phyloP scores from a whole-genome alignment of 1,140 invertebrate species.

The Gryllus bimaculatus region DNA sequence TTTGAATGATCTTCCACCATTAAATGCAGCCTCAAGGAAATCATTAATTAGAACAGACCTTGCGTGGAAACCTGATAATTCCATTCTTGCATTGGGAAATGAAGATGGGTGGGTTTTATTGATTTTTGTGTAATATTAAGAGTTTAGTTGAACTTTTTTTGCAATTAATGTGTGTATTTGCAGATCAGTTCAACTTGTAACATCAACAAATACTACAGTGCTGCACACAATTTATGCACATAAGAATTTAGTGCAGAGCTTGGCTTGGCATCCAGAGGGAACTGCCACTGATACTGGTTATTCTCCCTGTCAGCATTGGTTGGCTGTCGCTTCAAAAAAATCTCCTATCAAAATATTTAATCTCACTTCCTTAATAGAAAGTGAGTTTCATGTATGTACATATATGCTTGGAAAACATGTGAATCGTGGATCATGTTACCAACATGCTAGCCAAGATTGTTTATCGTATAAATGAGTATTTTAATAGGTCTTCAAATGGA shows the following conservation, averaged over 20 bases:
- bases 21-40: constrained; percentile 1
- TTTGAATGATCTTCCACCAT: constrained; percentile 11
- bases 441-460: too few relatives aligned
- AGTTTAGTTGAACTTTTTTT: not conserved
- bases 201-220: constrained; percentile 28
- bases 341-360: constrained; percentile 46
- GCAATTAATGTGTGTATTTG: not conserved
- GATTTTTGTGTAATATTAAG: not conserved
- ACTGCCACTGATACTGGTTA: constrained; percentile 42
- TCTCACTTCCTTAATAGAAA: constrained; percentile 25
- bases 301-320: constrained; percentile 48
- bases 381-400: constrained; percentile 6
- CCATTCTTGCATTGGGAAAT: constrained; percentile 47
- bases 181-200: constrained; percentile 26
- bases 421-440: too few relatives aligned
- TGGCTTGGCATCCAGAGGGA: constrained; percentile 61
- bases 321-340: constrained; percentile 52
- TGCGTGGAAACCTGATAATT: constrained; percentile 51
- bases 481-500: too few relatives aligned
- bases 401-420: not conserved
- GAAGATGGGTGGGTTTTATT: constrained; percentile 42
- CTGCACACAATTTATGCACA: constrained; percentile 33
- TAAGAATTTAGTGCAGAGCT: constrained; percentile 50
- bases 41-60: constrained; percentile 38
- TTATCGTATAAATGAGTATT: too few relatives aligned